Percentiles rank a stretch among this genome's conserved stretches.
Conservation (phyloP, 2,113 vertebrate genomes). For the Psittacara wagleri region DNA sequence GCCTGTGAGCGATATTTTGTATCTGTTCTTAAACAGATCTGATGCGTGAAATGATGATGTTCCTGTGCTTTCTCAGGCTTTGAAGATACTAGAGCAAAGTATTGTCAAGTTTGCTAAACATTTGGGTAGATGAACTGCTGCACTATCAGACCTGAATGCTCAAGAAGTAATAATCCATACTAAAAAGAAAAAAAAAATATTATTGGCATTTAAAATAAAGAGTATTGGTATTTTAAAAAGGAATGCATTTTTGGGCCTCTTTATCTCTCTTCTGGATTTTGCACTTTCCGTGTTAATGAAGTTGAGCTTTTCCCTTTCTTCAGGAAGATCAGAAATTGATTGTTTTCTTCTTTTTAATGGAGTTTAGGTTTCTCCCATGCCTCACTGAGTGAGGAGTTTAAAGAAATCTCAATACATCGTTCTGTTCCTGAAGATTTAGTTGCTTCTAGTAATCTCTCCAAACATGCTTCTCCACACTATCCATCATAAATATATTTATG, state of each 20-base stretch:
- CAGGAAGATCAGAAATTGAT: neutral
- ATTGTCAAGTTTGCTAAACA: neutral
- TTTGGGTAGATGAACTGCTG: neutral
- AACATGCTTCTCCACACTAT: neutral
- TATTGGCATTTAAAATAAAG: neutral
- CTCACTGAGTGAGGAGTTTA: neutral
- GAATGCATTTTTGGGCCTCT: neutral
- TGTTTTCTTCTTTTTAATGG: neutral
- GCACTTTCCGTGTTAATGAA: neutral
- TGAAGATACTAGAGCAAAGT: neutral
- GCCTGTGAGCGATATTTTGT: neutral
- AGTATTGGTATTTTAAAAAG: neutral
- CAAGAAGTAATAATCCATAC: neutral
- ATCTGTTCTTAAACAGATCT: conserved; percentile 25
- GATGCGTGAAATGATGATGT: neutral
- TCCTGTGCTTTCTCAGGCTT: neutral
- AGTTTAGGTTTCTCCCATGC: neutral
- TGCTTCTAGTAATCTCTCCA: neutral
- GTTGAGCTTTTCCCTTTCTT: neutral
- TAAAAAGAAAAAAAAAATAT: neutral
- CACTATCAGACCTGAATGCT: neutral
- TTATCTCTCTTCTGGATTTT: neutral
- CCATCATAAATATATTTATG: neutral
- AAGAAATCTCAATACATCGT: neutral
- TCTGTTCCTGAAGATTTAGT: neutral